phyloP scores from a whole-genome alignment of 2,113 vertebrate genomes.

The Budorcas taxicolor region DNA sequence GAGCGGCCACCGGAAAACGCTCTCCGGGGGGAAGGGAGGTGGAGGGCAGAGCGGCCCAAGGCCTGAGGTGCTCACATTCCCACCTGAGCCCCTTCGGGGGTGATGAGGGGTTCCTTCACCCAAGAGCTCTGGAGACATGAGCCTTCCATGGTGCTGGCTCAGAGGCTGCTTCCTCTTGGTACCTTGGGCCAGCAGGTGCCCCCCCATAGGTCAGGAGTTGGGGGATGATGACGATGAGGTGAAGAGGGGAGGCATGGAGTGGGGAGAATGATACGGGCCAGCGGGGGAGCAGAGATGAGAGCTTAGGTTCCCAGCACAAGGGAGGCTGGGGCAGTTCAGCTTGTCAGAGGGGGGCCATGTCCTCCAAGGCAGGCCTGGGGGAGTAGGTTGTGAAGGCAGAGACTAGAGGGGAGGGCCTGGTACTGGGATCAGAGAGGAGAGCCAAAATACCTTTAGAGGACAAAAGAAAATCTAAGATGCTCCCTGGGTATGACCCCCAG shows the following conservation, averaged over 20 bases:
- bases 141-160: background rate
- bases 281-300: background rate
- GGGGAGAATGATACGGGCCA: background rate
- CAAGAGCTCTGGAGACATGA: background rate
- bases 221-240: background rate
- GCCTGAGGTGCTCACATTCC: background rate
- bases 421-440: background rate
- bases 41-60: background rate
- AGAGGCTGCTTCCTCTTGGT: background rate
- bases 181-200: background rate
- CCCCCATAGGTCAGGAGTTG: background rate
- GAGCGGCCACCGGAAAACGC: slow-evolving; percentile 74
- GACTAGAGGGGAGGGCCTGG: background rate
- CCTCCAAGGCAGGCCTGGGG: background rate
- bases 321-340: background rate
- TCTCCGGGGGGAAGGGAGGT: slow-evolving; percentile 5
- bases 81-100: background rate
- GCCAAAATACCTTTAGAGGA: background rate
- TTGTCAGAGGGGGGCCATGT: background rate
- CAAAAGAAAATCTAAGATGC: background rate
- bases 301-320: background rate
- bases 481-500: background rate
- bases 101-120: background rate
- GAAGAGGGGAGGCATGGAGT: background rate
- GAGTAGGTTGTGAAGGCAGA: background rate